phyloP scores from a whole-genome alignment of 2,113 vertebrate genomes.

The Meriones unguiculatus region DNA sequence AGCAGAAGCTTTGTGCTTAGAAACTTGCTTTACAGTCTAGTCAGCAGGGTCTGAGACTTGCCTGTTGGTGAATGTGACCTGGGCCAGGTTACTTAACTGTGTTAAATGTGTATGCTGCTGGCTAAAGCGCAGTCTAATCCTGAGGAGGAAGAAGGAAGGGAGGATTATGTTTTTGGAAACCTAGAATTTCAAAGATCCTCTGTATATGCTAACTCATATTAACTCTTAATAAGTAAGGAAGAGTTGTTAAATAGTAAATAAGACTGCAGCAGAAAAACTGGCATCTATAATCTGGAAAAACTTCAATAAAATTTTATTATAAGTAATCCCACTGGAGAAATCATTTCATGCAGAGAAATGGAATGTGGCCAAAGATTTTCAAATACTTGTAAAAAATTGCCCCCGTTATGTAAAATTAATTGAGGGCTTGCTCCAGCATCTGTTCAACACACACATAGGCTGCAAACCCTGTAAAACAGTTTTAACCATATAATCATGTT shows the following conservation, averaged over 20 bases:
- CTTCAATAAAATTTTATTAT: constrained; percentile 31
- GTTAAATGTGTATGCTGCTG: not conserved
- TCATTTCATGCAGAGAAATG: constrained; percentile 67
- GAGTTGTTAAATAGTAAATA: not conserved
- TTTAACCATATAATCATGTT: constrained; percentile 71
- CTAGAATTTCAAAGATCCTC: not conserved
- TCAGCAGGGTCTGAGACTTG: not conserved
- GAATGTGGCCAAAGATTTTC: constrained; percentile 47
- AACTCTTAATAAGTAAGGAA: constrained; percentile 15
- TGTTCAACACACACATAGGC: constrained; percentile 61
- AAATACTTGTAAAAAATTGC: constrained; percentile 70
- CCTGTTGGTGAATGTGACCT: not conserved
- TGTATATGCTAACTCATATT: not conserved
- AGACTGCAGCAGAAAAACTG: not conserved
- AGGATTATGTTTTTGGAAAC: not conserved
- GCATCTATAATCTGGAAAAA: constrained; percentile 48
- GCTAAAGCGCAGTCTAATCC: not conserved
- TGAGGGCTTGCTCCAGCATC: constrained; percentile 70
- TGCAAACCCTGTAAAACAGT: constrained; percentile 66
- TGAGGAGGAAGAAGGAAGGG: not conserved
- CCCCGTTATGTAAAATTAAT: constrained; percentile 73
- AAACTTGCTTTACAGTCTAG: not conserved
- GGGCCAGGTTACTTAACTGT: not conserved
- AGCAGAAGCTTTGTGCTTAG: not conserved
- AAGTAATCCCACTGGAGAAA: not conserved